These are phyloP conservation scores for Leptodon cayanensis DNA, from an alignment of 2,797 vertebrate species.

Conservation along the genomic window DNA sequence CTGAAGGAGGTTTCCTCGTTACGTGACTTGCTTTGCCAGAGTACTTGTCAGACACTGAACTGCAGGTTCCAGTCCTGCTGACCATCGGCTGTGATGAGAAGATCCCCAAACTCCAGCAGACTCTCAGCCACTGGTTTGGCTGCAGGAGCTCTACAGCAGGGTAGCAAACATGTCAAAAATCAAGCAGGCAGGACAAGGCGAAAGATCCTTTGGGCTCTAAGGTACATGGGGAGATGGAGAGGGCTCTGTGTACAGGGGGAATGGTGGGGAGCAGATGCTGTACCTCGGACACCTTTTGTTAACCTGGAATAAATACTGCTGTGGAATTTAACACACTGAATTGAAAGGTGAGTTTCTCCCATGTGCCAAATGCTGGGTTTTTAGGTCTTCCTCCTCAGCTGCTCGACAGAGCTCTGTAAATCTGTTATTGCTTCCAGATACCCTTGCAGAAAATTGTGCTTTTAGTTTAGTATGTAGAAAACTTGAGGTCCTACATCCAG, in stretches of 20 bases:
- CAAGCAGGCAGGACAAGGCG: not conserved
- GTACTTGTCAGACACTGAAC: not conserved
- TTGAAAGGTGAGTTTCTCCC: not conserved
- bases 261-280: not conserved
- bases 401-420: not conserved
- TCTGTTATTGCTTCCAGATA: not conserved
- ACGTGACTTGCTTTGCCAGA: not conserved
- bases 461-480: not conserved
- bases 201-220: not conserved
- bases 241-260: not conserved
- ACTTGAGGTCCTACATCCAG: not conserved
- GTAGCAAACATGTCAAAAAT: not conserved
- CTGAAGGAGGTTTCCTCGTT: not conserved
- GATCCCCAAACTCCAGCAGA: not conserved
- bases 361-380: not conserved
- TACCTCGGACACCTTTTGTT: not conserved
- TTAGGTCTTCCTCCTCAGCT: not conserved
- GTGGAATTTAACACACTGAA: not conserved
- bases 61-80: not conserved
- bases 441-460: not conserved
- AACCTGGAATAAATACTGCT: not conserved
- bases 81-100: not conserved
- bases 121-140: not conserved
- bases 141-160: not conserved
- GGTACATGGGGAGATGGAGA: rapidly evolving